phyloP scores from a whole-genome alignment of 2,888 invertebrate species.

The Lepetodrilus schrolli region DNA sequence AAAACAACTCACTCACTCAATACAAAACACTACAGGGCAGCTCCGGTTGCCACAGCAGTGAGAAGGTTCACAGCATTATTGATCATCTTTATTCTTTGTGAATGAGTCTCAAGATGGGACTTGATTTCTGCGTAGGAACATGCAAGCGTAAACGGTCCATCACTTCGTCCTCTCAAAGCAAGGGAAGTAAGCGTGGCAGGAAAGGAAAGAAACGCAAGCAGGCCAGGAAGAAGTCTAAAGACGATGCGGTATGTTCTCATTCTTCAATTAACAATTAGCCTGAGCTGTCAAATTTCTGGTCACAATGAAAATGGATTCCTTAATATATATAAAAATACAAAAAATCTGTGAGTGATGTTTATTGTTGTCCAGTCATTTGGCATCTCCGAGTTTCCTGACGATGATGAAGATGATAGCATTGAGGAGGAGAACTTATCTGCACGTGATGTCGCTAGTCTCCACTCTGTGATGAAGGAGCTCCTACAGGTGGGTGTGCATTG shows the following conservation, averaged over 20 bases:
- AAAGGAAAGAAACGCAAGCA: constrained; percentile 3
- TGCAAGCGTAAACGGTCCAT: constrained; percentile 29
- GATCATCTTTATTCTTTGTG: no score
- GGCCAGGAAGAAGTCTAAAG: neutral
- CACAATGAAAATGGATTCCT: no score
- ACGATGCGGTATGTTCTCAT: neutral
- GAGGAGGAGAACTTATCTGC: constrained; percentile 67
- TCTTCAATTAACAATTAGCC: no score
- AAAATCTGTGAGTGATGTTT: no score
- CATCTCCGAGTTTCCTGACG: constrained; percentile 26
- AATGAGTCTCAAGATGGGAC: no score
- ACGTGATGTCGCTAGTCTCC: constrained; percentile 65
- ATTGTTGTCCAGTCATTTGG: neutral
- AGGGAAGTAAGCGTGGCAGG: constrained; percentile 32
- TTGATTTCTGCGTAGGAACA: no score
- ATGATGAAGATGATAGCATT: constrained; percentile 50
- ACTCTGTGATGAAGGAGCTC: constrained; percentile 26
- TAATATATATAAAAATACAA: no score
- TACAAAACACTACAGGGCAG: no score
- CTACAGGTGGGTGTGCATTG: constrained; percentile 45
- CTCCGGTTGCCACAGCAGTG: no score
- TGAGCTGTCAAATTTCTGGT: no score
- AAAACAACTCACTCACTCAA: no score
- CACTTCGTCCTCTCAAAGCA: constrained; percentile 12
- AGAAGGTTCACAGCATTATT: no score